phyloP scores from a whole-genome alignment of 2,797 vertebrate genomes.

The Fratercula arctica region DNA sequence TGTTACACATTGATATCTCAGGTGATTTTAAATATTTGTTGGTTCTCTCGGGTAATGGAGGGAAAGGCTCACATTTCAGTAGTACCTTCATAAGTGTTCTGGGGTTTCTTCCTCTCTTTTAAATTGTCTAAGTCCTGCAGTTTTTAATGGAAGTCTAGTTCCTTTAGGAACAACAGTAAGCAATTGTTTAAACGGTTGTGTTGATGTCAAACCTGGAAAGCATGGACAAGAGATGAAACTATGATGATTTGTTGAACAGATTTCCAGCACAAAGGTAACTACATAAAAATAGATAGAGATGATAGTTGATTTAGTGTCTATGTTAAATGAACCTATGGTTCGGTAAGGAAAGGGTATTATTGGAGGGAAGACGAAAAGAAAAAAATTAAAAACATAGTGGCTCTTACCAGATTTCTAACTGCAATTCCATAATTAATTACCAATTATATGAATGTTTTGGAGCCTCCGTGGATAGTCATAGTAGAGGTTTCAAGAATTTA shows the following conservation, averaged over 20 bases:
- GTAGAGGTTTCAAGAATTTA: slow-evolving; percentile 67
- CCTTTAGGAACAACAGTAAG: neutral
- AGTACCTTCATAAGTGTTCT: neutral
- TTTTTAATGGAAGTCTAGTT: neutral
- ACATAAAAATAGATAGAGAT: neutral
- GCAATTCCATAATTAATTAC: slow-evolving; percentile 50
- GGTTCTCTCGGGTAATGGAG: neutral
- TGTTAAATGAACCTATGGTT: neutral
- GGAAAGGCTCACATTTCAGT: neutral
- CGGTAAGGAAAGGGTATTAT: neutral
- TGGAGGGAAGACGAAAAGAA: neutral
- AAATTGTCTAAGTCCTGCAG: neutral
- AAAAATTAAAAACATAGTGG: neutral
- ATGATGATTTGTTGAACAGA: neutral
- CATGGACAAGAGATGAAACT: neutral
- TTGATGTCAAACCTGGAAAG: neutral
- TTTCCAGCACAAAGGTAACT: neutral
- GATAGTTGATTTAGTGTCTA: neutral
- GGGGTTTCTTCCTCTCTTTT: neutral
- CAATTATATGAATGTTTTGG: slow-evolving; percentile 59
- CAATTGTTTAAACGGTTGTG: neutral
- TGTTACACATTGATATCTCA: neutral
- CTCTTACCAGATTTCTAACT: slow-evolving; percentile 11
- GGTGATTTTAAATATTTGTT: neutral
- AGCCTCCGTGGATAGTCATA: slow-evolving; percentile 46